Evolutionary conservation across 2,888 invertebrate genomes (phyloP), one percentile per base, ranked within the genome.

Genomic region (Heliconius charithonia): DNA sequence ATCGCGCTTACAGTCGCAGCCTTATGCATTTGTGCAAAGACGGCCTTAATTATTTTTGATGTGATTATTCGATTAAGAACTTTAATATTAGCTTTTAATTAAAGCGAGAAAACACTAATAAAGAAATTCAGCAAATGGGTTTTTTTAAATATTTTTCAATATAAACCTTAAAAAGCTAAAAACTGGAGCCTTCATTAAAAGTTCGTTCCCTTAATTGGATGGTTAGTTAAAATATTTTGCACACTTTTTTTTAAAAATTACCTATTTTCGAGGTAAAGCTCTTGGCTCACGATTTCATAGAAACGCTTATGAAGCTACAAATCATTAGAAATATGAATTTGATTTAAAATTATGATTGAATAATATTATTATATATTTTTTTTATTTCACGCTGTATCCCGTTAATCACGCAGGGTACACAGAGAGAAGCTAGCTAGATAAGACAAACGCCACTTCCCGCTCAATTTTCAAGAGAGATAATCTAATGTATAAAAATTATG

Each of bases 161-260:
- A 13, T 32, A 29, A 51, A 45, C 27, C 16, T 3, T 27, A 51
- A 70, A 70, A 70, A 19, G 1, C 16, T 19, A 9, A 51, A 41
- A 13, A 45, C 27, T 70, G 22, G 7, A 29, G 70, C 27, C 29
- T 25, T 70, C 45, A 51, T 70, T 70, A 51, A 45, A 70, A 70
- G 70, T 67, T 67, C 22, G 12, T 19, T 51, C 70, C 51, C 27
- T 10, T 70, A 70, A 70, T 70, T 45, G 70, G 70, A 70, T 70
- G 70, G 70, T 70, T 70, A 45, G 27, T 45, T 51, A 51, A 70
- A 70, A 70, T 45, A 51, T 51, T 41, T 70, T 25, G n/a, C 69
- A 69, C 41, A 25, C 69, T 41, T 25, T 41, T n/a, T 51, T 70
- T 51, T 70, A 70, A 27, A 51, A 70, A 70, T 27, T 70, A 70